These are phyloP conservation scores for Manis pentadactyla DNA, from an alignment of 2,797 vertebrate genomes.

Conservation along the genomic window DNA sequence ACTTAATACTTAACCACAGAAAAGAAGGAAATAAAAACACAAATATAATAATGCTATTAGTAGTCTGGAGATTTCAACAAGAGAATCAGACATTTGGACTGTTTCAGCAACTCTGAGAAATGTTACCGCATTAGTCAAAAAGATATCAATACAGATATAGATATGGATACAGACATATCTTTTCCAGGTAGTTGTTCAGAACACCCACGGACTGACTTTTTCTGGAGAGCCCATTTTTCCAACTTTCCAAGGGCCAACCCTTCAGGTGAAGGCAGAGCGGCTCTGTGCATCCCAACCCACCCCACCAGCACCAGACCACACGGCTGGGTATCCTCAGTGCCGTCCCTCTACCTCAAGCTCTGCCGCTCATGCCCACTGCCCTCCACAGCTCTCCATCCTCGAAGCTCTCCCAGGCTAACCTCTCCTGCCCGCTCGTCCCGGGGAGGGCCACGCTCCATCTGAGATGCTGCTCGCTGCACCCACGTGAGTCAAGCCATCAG, in stretches of 20 bases:
- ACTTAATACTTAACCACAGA: neutral
- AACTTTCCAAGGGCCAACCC: neutral
- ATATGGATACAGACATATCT: no score
- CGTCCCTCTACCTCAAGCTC: neutral
- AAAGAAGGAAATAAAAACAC: neutral
- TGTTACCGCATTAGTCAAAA: neutral
- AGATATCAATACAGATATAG: neutral
- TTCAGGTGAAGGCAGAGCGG: neutral
- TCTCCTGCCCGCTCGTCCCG: neutral
- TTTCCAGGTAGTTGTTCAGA: neutral
- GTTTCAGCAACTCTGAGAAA: slow-evolving; percentile 6
- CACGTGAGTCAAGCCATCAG: neutral
- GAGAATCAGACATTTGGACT: neutral
- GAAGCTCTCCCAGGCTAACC: neutral
- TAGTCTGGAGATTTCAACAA: neutral
- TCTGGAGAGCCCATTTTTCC: neutral
- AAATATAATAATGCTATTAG: neutral
- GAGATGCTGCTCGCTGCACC: neutral
- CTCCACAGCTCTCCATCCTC: neutral
- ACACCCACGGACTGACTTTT: neutral
- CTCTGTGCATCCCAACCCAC: neutral
- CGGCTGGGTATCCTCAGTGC: neutral
- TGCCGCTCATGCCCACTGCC: fast-evolving
- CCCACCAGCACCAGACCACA: neutral
- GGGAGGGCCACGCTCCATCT: neutral